Evolutionary conservation across 2,113 vertebrate genomes (phyloP), one percentile per base, ranked within the genome.

Genomic region (Sebastes schlegelii): DNA sequence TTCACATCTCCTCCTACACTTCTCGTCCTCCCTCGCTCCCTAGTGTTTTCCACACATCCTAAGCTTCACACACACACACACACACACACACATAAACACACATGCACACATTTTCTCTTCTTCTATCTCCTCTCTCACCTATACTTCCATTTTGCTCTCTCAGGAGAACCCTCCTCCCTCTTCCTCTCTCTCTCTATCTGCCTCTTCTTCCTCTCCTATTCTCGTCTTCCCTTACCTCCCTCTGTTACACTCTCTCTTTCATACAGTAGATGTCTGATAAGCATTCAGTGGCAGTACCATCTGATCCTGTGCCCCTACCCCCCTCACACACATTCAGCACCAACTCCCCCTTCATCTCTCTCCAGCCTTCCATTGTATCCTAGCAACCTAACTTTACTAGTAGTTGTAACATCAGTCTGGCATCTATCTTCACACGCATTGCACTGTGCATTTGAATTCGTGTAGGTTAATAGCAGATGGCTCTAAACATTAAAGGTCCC

Each of bases 321-420:
- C 58, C 62, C 62, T 5, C 71, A 21, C 19, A 2, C 43, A 21
- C 42, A 11, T 17, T 43, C 63, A 16, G 4, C 73, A 77, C 68
- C 40, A 12, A 57, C 61, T 19, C 63, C 68, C 55, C 74, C 51
- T 74, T 72, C 58, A 63, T 71, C 70, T 80, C 72, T 69, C 62
- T 83, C 43, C 71, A 85, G 66, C 77, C 75, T 87, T 61, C 74
- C 65, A 77, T 76, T 71, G 90, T 92, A 89, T 92, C 90, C 85
- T 92, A 92, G 90, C 88, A 92, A 92, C 90, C 80, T 54, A 86
- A 90, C 88, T 88, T 90, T 86, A 83, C 79, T 82, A 85, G 34
- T 87, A 79, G 80, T 88, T 79, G 77, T 79, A 83, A 83, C 66
- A 83, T 86, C 77, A 85, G 65, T 52, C 73, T 57, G 21, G 68